These are phyloP conservation scores for Euwallacea fornicatus DNA, from an alignment of 1,140 invertebrate genomes.

Conservation along the genomic window DNA sequence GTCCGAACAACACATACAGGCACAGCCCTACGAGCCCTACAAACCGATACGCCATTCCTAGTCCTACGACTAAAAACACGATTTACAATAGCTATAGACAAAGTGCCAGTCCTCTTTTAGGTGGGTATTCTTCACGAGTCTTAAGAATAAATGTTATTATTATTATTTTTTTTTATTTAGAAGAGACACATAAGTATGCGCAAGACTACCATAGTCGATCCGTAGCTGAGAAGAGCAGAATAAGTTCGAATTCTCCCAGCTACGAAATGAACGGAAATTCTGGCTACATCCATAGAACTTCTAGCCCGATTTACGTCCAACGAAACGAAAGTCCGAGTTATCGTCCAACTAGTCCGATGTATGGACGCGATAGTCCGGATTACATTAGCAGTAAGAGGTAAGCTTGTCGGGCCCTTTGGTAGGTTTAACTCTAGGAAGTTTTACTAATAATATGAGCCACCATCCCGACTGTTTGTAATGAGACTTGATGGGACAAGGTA, in stretches of 20 bases:
- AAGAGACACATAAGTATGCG: conserved; percentile 45
- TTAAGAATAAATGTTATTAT: not conserved
- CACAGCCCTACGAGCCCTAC: conserved; percentile 55
- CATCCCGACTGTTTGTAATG: no score
- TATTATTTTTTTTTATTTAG: conserved; percentile 4
- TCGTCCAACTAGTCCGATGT: conserved; percentile 41
- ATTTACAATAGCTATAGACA: conserved; percentile 44
- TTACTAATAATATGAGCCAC: no score
- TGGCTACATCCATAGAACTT: conserved; percentile 41
- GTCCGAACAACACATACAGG: conserved; percentile 46
- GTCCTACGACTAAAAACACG: conserved; percentile 42
- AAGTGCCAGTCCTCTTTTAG: conserved; percentile 45
- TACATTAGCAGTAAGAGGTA: conserved; percentile 46
- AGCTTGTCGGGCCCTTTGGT: not conserved
- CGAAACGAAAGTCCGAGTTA: conserved; percentile 39
- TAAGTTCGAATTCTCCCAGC: conserved; percentile 44
- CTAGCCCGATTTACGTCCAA: conserved; percentile 27
- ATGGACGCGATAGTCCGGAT: conserved; percentile 47
- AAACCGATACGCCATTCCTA: conserved; percentile 41
- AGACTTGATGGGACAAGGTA: no score
- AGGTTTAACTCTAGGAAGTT: no score
- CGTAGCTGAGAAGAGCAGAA: conserved; percentile 51
- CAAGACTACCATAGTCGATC: conserved; percentile 47
- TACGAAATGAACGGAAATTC: conserved; percentile 37
- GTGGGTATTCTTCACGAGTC: conserved; percentile 1